Evolutionary conservation across 2,888 invertebrate species (phyloP).

Genomic region (Orgyia antiqua): DNA sequence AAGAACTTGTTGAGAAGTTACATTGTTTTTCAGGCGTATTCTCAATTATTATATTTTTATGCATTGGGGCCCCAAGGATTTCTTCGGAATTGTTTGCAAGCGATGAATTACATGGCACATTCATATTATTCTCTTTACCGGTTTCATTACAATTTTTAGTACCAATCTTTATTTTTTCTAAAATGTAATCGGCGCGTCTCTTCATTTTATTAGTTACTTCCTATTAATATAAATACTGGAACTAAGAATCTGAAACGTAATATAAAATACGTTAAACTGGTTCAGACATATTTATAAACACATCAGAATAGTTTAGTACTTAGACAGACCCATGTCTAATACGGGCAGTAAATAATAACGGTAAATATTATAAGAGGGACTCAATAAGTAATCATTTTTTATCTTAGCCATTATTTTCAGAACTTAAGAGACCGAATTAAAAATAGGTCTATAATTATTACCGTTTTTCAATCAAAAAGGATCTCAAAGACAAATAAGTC

Average conservation of each 20-base stretch:
- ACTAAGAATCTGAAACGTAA: neutral
- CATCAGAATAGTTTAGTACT: neutral
- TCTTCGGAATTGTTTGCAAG: constrained; percentile 2
- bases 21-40: constrained; percentile 3
- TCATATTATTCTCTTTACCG: constrained; percentile 1
- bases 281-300: constrained; percentile 2
- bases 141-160: constrained; percentile 2
- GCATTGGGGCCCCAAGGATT: constrained; percentile 2
- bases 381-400: constrained; percentile 2
- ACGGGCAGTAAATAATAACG: no score
- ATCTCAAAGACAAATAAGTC: neutral
- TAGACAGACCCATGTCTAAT: no score
- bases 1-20: constrained; percentile 1
- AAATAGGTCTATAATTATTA: constrained; percentile 3
- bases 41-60: constrained; percentile 2
- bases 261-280: neutral
- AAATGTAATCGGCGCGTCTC: constrained; percentile 3
- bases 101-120: constrained; percentile 2
- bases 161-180: constrained; percentile 2
- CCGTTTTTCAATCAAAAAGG: constrained; percentile 1
- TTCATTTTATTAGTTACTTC: constrained; percentile 3
- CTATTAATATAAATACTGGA: constrained; percentile 2
- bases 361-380: constrained; percentile 2
- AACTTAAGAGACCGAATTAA: constrained; percentile 2
- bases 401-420: constrained; percentile 2